Evolutionary conservation across 2,888 invertebrate genomes (phyloP).

Genomic region (Augiades crinisus): DNA sequence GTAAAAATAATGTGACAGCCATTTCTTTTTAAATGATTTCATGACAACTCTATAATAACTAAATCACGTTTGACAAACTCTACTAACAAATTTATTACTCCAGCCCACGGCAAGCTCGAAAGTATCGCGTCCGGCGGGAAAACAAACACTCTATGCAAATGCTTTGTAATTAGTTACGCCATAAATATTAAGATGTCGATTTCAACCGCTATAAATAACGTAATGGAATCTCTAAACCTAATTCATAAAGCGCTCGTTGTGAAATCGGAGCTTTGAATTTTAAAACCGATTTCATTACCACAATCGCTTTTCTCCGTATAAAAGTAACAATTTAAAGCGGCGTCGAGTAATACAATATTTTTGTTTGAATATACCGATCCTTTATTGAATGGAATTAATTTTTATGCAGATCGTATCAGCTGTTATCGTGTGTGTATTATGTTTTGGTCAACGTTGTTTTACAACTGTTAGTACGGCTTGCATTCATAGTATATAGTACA

Average conservation of each 20-base stretch:
- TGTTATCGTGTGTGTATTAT: too few relatives aligned
- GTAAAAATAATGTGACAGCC: too few relatives aligned
- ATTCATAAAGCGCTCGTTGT: constrained; percentile 50
- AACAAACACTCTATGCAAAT: constrained; percentile 43
- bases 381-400: too few relatives aligned
- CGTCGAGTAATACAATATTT: too few relatives aligned
- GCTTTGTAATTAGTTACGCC: constrained; percentile 52
- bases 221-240: constrained; percentile 49
- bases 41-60: neutral
- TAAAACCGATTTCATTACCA: constrained; percentile 26
- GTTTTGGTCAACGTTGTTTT: too few relatives aligned
- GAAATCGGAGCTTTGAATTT: constrained; percentile 48
- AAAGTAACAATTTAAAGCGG: constrained; percentile 14
- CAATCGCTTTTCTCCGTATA: constrained; percentile 16
- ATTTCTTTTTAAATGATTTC: too few relatives aligned
- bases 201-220: constrained; percentile 52
- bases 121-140: constrained; percentile 40
- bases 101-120: constrained; percentile 23
- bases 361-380: too few relatives aligned
- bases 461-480: too few relatives aligned
- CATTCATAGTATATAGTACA: too few relatives aligned
- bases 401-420: too few relatives aligned
- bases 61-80: neutral
- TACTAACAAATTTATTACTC: neutral
- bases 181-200: constrained; percentile 54